phyloP scores from a whole-genome alignment of 2,113 vertebrate species.

The Jaculus jaculus region DNA sequence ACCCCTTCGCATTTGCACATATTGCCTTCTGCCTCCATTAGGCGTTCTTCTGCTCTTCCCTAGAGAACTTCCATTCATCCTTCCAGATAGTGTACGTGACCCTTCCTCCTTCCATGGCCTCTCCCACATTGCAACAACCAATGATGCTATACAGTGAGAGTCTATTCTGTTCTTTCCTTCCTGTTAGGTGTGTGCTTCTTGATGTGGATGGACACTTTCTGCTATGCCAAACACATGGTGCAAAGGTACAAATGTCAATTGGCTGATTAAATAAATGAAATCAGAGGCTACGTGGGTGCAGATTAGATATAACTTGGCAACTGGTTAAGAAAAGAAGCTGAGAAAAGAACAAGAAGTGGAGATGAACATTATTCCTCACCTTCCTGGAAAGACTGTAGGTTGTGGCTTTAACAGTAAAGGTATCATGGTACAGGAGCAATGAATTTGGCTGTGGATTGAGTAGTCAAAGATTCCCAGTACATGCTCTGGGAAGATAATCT shows the following conservation, averaged over 20 bases:
- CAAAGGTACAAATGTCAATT: not conserved
- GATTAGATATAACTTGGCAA: not conserved
- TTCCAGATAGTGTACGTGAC: not conserved
- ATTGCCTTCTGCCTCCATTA: not conserved
- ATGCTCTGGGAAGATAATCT: not conserved
- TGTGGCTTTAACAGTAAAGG: not conserved
- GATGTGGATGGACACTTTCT: not conserved
- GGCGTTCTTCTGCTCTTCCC: not conserved
- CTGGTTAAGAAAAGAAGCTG: not conserved
- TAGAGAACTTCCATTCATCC: not conserved
- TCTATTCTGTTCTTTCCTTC: not conserved
- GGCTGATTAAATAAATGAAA: not conserved
- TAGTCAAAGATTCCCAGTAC: not conserved
- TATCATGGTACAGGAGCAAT: not conserved
- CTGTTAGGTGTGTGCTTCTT: not conserved
- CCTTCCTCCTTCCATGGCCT: not conserved
- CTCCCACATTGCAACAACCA: not conserved
- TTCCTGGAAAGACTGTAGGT: not conserved
- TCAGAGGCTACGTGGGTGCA: not conserved
- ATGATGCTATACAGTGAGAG: not conserved
- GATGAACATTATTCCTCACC: not conserved
- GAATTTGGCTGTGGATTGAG: not conserved
- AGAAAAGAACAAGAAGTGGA: not conserved
- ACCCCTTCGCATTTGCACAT: not conserved
- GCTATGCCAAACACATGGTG: not conserved